phyloP scores from a whole-genome alignment of 2,888 invertebrate species.

The Diploptera punctata region DNA sequence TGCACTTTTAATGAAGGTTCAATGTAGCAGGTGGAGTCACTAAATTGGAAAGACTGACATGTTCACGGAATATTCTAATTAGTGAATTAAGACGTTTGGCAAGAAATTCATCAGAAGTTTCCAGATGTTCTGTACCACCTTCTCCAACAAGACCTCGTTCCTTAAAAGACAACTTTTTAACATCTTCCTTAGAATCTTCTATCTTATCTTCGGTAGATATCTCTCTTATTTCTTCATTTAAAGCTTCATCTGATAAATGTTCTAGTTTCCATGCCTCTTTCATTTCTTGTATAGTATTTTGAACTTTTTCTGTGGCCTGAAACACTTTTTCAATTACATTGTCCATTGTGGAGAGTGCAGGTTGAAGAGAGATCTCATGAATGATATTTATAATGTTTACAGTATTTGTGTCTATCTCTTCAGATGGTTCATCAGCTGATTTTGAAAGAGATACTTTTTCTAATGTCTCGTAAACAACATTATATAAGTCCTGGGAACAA shows the following conservation, averaged over 20 bases:
- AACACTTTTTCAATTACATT: background rate
- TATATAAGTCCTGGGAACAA: background rate
- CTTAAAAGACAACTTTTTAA: background rate
- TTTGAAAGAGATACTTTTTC: background rate
- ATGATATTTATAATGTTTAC: background rate
- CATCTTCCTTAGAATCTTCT: background rate
- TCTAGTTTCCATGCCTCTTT: background rate
- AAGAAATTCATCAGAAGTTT: conserved; percentile 17
- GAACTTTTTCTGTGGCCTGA: background rate
- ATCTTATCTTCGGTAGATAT: background rate
- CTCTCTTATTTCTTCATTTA: background rate
- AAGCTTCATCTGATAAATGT: background rate
- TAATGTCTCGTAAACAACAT: background rate
- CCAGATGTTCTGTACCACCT: background rate
- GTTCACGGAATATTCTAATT: conserved; percentile 20
- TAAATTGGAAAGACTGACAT: conserved; percentile 22
- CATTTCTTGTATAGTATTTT: background rate
- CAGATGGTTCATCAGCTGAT: background rate
- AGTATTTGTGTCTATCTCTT: background rate
- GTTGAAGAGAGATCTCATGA: background rate
- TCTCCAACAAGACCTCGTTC: conserved; percentile 18
- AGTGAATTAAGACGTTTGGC: conserved; percentile 17
- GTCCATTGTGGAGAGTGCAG: background rate
- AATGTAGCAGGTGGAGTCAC: background rate
- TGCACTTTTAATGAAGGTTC: too few relatives aligned